Conservation (phyloP, 1,140 invertebrate genomes). For the Eurosta solidaginis region DNA sequence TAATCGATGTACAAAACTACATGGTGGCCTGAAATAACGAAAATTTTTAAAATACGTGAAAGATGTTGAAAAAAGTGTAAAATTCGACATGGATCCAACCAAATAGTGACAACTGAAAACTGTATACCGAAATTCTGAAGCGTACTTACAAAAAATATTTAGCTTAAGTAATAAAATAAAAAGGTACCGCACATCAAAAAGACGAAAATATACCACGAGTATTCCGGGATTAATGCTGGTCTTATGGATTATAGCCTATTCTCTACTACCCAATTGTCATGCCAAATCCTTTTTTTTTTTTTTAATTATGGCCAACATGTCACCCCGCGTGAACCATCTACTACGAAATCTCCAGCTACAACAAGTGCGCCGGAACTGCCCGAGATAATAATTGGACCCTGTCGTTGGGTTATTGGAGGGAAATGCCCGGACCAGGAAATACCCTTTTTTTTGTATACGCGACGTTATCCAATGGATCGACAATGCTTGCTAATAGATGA, state of each 20-base stretch:
- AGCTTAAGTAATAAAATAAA: not conserved
- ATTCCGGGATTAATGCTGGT: not conserved
- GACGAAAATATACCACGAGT: too few species aligned
- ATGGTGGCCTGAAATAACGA: too few species aligned
- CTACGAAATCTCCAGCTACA: not conserved
- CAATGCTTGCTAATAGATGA: conserved; percentile 62
- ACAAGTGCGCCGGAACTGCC: conserved; percentile 28
- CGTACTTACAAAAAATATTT: not conserved
- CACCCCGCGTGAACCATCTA: not conserved
- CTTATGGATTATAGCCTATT: not conserved
- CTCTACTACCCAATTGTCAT: not conserved
- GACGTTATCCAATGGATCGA: conserved; percentile 56
- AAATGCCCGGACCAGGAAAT: conserved; percentile 67
- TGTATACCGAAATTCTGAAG: too few species aligned
- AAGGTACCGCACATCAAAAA: not conserved
- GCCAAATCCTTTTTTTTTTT: conserved; percentile 26
- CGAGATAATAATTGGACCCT: conserved; percentile 62
- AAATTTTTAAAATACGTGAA: too few species aligned
- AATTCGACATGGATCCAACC: not conserved
- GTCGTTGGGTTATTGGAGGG: conserved; percentile 61
- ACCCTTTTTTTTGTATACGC: conserved; percentile 65
- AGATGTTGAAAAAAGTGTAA: not conserved
- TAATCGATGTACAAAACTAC: too few species aligned
- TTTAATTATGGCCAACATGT: not conserved
- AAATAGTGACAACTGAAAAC: not conserved